Conservation (phyloP, 2,888 invertebrate genomes). For the Eilema depressum region DNA sequence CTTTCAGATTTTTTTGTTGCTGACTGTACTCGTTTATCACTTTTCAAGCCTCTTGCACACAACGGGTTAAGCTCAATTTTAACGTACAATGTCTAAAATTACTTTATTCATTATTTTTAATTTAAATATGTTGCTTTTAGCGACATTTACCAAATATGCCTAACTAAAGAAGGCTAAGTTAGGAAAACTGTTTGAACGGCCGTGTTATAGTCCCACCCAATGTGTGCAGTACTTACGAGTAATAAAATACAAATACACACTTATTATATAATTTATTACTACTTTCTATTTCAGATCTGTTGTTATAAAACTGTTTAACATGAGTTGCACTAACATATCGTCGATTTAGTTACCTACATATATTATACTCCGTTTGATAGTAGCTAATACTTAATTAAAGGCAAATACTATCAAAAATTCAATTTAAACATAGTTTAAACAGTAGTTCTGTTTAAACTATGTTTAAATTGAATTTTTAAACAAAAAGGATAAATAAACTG, state of each 20-base stretch:
- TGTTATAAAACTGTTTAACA: not conserved
- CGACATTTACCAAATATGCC: not conserved
- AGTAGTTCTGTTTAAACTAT: too few relatives aligned
- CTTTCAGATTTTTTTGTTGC: not conserved
- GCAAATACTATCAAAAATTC: too few relatives aligned
- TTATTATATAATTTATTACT: constrained; percentile 27
- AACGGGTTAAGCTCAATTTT: not conserved
- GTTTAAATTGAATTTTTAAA: too few relatives aligned
- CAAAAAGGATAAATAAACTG: too few relatives aligned
- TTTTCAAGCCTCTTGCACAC: constrained; percentile 1
- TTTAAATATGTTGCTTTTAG: not conserved
- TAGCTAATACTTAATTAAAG: too few relatives aligned
- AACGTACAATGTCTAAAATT: not conserved
- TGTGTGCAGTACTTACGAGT: constrained; percentile 2
- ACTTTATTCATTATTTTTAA: not conserved
- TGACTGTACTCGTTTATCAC: not conserved
- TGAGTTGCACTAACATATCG: not conserved
- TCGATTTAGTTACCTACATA: not conserved
- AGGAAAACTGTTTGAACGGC: not conserved
- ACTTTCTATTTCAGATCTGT: constrained; percentile 31
- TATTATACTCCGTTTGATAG: too few relatives aligned
- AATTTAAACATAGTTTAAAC: too few relatives aligned
- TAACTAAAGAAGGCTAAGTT: not conserved
- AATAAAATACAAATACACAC: constrained; percentile 3
- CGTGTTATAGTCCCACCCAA: not conserved